Conservation (phyloP, 1,140 invertebrate genomes). For the Neocloeon triangulifer region DNA sequence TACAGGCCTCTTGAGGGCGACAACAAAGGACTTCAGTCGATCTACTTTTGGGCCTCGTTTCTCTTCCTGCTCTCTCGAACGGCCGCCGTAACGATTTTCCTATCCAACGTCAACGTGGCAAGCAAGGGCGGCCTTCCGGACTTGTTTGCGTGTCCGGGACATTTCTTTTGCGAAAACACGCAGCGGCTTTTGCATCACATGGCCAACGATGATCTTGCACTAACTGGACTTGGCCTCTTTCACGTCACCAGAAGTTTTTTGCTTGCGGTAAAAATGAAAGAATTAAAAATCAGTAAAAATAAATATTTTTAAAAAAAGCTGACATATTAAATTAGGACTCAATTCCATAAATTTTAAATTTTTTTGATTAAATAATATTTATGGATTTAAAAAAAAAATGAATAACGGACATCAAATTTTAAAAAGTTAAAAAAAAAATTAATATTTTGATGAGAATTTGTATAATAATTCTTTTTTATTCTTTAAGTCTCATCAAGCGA, state of each 20-base stretch:
- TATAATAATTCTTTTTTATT: no score
- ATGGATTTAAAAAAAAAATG: no score
- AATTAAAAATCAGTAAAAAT: neutral
- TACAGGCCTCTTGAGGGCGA: neutral
- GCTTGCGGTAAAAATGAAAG: constrained; percentile 12
- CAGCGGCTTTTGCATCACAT: constrained; percentile 12
- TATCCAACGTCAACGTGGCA: constrained; percentile 12
- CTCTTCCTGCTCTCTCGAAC: constrained; percentile 12
- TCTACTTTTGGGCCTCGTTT: constrained; percentile 13
- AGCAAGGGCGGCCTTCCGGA: constrained; percentile 10
- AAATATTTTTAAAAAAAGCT: neutral
- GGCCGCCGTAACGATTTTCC: constrained; percentile 11
- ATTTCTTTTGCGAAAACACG: constrained; percentile 8
- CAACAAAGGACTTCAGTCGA: constrained; percentile 9
- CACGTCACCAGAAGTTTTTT: constrained; percentile 12
- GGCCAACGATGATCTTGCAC: constrained; percentile 11
- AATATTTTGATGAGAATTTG: no score
- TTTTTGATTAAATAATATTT: no score
- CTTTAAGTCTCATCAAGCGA: no score
- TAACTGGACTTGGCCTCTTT: constrained; percentile 13
- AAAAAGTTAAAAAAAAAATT: no score
- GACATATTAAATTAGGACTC: no score
- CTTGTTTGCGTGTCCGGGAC: constrained; percentile 11
- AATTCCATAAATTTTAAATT: no score
- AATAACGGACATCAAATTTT: no score